Conservation (phyloP, 2,888 invertebrate species). For the Hirtodrosophila histrioides region DNA sequence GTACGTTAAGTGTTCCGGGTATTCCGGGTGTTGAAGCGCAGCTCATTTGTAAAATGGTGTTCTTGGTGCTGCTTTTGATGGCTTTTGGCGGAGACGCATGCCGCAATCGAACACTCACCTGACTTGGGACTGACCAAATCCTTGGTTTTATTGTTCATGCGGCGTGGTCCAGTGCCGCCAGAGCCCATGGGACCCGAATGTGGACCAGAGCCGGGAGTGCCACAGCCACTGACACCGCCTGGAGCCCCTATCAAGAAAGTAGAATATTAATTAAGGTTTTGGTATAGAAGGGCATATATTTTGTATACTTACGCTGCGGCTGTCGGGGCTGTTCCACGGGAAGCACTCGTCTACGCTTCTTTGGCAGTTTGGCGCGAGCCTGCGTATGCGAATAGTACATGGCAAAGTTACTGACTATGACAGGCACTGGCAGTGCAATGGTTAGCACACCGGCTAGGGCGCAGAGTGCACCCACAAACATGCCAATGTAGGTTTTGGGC, state of each 20-base stretch:
- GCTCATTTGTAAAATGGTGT: conserved; percentile 34
- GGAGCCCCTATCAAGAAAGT: conserved; percentile 75
- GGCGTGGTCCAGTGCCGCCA: conserved; percentile 84
- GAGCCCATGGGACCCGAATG: conserved; percentile 84
- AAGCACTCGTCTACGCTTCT: conserved; percentile 97
- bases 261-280: background rate
- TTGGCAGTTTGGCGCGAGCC: conserved; percentile 99
- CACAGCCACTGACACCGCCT: conserved; percentile 83
- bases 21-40: conserved; percentile 55
- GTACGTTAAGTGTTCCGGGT: conserved; percentile 48
- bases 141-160: conserved; percentile 85
- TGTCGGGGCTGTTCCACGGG: conserved; percentile 96
- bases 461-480: conserved; percentile 99
- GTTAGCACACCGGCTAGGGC: conserved; percentile 99
- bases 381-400: conserved; percentile 98
- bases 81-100: conserved; percentile 2
- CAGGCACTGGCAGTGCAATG: conserved; percentile 99
- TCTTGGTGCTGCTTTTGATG: conserved; percentile 32
- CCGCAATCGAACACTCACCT: conserved; percentile 78
- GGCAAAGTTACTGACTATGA: conserved; percentile 99
- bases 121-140: conserved; percentile 85
- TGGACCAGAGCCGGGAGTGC: conserved; percentile 84
- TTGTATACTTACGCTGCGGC: conserved; percentile 53
- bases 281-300: background rate
- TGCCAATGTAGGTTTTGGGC: conserved; percentile 98